A percentile compares a stretch with the other conserved stretches of the same genome.
Conservation (phyloP, 2,888 invertebrate species). For the Seira ritae region DNA sequence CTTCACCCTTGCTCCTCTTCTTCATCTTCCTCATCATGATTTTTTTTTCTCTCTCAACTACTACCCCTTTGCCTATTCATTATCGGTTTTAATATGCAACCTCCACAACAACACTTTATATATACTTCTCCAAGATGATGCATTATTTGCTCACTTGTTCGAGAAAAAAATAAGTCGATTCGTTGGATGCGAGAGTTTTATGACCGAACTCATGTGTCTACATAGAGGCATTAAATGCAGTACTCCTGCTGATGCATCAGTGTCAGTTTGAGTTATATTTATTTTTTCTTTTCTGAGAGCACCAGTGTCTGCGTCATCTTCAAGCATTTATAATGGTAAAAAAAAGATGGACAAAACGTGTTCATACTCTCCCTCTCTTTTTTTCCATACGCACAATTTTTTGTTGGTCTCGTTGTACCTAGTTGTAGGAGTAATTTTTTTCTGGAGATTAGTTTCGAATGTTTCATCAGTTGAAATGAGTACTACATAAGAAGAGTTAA, state of each 20-base stretch:
- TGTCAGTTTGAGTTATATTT: constrained; percentile 60
- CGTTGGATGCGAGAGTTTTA: constrained; percentile 48
- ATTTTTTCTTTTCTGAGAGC: constrained; percentile 34
- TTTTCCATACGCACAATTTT: too few relatives aligned
- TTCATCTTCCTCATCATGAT: neutral
- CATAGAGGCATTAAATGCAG: constrained; percentile 51
- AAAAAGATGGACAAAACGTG: too few relatives aligned
- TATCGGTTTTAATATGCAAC: too few relatives aligned
- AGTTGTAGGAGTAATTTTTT: too few relatives aligned
- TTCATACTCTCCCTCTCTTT: too few relatives aligned
- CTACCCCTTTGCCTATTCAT: too few relatives aligned
- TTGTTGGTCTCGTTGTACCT: too few relatives aligned
- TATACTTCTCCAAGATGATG: too few relatives aligned
- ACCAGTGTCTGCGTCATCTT: too few relatives aligned
- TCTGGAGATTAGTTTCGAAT: constrained; percentile 27
- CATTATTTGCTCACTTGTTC: constrained; percentile 50
- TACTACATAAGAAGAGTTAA: constrained; percentile 5
- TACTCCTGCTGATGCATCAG: constrained; percentile 60
- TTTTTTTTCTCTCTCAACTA: too few relatives aligned
- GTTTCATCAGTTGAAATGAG: constrained; percentile 43
- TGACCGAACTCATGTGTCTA: constrained; percentile 55
- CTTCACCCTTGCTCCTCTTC: constrained; percentile 28
- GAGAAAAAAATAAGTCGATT: constrained; percentile 1
- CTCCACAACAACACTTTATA: too few relatives aligned
- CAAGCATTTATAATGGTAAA: too few relatives aligned